phyloP scores from a whole-genome alignment of 2,113 vertebrate species.

The Coturnix japonica region DNA sequence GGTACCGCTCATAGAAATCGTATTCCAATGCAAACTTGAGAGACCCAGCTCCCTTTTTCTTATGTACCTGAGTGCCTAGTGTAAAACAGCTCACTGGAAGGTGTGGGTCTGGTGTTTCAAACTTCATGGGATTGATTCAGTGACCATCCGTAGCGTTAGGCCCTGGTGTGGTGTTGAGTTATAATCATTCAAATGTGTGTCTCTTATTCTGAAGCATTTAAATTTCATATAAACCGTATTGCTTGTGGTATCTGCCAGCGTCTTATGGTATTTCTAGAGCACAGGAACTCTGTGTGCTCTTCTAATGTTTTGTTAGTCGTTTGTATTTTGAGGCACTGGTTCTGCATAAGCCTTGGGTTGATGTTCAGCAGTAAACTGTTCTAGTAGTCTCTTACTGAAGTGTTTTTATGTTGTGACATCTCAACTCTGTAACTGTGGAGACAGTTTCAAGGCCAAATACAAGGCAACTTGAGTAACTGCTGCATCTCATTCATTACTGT shows the following conservation, averaged over 20 bases:
- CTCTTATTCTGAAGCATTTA: neutral
- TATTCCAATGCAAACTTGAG: neutral
- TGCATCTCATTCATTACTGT: fast-evolving
- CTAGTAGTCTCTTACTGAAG: neutral
- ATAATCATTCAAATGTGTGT: neutral
- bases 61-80: neutral
- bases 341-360: neutral
- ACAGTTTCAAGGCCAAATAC: slow-evolving; percentile 17
- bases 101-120: neutral
- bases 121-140: neutral
- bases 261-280: neutral
- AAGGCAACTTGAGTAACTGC: neutral
- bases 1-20: neutral
- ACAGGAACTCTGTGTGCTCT: neutral
- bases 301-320: neutral
- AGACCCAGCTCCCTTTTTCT: neutral
- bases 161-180: neutral
- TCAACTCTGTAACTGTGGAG: slow-evolving; percentile 17
- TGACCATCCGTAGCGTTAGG: neutral
- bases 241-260: neutral
- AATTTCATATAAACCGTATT: neutral
- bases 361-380: neutral
- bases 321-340: neutral
- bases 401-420: neutral
- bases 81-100: neutral